Evolutionary conservation across 2,797 vertebrate species (phyloP), one percentile per base, ranked within the genome.

Genomic region (Pangasius krempfi): DNA sequence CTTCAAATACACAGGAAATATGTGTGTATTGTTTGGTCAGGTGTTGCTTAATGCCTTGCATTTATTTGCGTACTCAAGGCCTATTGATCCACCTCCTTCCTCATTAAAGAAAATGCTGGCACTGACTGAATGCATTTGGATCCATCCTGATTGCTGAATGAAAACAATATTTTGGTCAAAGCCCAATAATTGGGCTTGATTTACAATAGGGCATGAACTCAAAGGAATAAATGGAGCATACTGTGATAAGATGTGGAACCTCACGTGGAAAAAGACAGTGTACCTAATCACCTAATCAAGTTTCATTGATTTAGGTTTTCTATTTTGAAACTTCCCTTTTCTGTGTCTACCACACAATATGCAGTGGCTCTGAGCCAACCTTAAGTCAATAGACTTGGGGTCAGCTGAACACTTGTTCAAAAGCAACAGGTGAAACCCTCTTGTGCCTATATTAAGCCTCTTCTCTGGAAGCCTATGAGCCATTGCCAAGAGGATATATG

Each of bases 341-440:
- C 44, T 58, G 54, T 58, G 56, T 52, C 50, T 33, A 20, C 20
- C 14, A 62, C 75, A 91, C 90, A 89, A 89, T 90, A 76, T 70
- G 12, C 60, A 30, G 6, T 84, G 88, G 87, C 78, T 64, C 20
- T 13, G 44, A 54, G 87, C 87, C 89, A 86, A 79, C 64, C 37
- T 60, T 87, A 87, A 86, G 89, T 85, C 89, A 88, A 90, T 68
- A 91, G 88, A 62, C 81, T 6, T n/a, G 30, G 52, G 64, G 72
- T 86, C 90, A 92, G 90, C 92, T 93, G 91, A 91, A 84, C 73
- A 88, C 56, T 30, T 89, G 44, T 37, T 54, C 50, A 79, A 54
- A n/a, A 73, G 52, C 86, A 91, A 89, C 93, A 93, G 93, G 92
- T 93, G 92, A 93, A 87, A 86, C 79, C 72, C 80, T 85, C 58